Percentiles rank a stretch among this genome's conserved stretches.
phyloP scores from a whole-genome alignment of 2,888 invertebrate species.

The Achlya flavicornis region DNA sequence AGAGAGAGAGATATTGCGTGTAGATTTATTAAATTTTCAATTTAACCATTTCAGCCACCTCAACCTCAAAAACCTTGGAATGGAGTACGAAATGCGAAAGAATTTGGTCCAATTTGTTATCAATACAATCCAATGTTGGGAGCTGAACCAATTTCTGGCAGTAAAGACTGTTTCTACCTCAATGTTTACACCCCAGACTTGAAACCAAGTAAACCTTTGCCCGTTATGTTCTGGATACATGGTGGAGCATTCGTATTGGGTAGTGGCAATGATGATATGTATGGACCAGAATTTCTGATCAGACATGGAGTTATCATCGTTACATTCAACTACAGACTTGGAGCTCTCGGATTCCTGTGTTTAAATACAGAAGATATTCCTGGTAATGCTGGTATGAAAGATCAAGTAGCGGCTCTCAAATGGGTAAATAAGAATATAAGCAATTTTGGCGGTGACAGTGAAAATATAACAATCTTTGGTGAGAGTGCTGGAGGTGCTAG shows the following conservation, averaged over 20 bases:
- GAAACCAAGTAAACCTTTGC: slow-evolving; percentile 40
- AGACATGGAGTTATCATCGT: slow-evolving; percentile 64
- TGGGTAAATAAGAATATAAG: slow-evolving; percentile 70
- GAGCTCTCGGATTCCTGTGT: slow-evolving; percentile 65
- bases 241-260: slow-evolving; percentile 62
- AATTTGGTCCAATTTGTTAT: slow-evolving; percentile 55
- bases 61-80: slow-evolving; percentile 58
- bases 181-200: slow-evolving; percentile 68
- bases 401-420: slow-evolving; percentile 69
- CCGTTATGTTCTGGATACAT: slow-evolving; percentile 73
- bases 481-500: slow-evolving; percentile 69
- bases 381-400: slow-evolving; percentile 77
- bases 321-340: slow-evolving; percentile 71
- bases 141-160: slow-evolving; percentile 34
- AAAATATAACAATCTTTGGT: slow-evolving; percentile 74
- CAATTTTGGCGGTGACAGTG: slow-evolving; percentile 67
- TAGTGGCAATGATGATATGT: slow-evolving; percentile 58
- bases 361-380: slow-evolving; percentile 68
- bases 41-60: slow-evolving; percentile 57
- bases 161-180: slow-evolving; percentile 69
- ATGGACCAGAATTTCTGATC: slow-evolving; percentile 68
- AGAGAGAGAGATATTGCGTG: too few species aligned
- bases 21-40: too few species aligned
- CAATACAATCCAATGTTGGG: slow-evolving; percentile 45
- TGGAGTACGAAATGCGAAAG: slow-evolving; percentile 60